Evolutionary conservation across 2,888 invertebrate species (phyloP).

Genomic region (Anthoptus insignis): DNA sequence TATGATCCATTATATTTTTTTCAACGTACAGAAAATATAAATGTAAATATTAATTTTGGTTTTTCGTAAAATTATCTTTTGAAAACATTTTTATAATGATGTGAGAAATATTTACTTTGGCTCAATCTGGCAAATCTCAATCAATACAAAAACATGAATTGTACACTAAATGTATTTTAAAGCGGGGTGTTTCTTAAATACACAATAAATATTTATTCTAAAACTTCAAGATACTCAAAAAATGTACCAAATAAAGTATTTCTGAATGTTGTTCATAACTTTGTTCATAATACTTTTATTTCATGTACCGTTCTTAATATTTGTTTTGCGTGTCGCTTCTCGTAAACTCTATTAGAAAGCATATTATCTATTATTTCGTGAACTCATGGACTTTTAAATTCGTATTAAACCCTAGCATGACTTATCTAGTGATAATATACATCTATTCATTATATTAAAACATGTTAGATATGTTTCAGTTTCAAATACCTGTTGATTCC

Average conservation of each 20-base stretch:
- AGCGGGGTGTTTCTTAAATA: too few species aligned
- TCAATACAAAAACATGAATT: too few species aligned
- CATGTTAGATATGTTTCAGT: not conserved
- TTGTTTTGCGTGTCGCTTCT: slow-evolving; percentile 59
- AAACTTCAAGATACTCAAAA: not conserved
- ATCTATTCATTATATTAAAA: not conserved
- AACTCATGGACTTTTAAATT: slow-evolving; percentile 9
- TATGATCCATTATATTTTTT: not conserved
- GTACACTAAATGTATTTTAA: too few species aligned
- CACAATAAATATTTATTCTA: not conserved
- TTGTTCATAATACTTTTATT: slow-evolving; percentile 39
- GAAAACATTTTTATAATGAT: too few species aligned
- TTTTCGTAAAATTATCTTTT: too few species aligned
- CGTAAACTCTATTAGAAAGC: slow-evolving; percentile 53
- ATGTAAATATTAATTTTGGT: too few species aligned
- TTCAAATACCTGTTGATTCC: slow-evolving; percentile 35
- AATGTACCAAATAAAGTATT: slow-evolving; percentile 3
- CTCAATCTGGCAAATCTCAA: too few species aligned
- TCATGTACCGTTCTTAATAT: slow-evolving; percentile 55
- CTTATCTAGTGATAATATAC: not conserved
- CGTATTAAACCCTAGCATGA: not conserved
- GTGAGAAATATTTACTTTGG: too few species aligned
- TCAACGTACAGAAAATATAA: not conserved
- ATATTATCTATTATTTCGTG: slow-evolving; percentile 33
- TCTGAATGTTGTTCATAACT: slow-evolving; percentile 24